A percentile compares a stretch with the other conserved stretches of the same genome.
These are phyloP conservation scores for Sebastiscus tertius DNA, from an alignment of 2,797 vertebrate genomes.

Conservation along the genomic window DNA sequence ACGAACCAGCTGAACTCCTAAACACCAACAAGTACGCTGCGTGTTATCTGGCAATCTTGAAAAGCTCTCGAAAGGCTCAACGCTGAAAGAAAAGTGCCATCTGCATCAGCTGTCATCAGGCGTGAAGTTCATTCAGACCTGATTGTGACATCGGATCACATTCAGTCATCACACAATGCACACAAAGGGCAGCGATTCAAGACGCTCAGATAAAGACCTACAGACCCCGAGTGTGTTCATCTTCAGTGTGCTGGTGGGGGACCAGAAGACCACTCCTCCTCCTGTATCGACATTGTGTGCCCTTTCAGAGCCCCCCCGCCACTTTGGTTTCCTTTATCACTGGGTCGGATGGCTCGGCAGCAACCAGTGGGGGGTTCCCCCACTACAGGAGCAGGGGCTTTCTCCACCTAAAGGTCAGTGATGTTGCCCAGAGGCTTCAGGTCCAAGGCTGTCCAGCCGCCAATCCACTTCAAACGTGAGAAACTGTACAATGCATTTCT, in stretches of 20 bases:
- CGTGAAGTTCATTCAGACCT: constrained; percentile 49
- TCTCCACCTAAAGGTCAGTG: constrained; percentile 80
- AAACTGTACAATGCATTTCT: constrained; percentile 10
- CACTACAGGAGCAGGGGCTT: constrained; percentile 72
- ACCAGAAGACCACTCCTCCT: constrained; percentile 75
- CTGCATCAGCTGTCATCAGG: constrained; percentile 38
- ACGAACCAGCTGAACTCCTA: not conserved
- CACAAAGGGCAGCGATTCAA: constrained; percentile 64
- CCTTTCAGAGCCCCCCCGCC: constrained; percentile 78
- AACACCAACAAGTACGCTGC: not conserved
- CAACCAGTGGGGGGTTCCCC: constrained; percentile 72
- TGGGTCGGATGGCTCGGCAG: constrained; percentile 69
- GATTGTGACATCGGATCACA: constrained; percentile 54
- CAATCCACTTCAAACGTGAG: constrained; percentile 9
- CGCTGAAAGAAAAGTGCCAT: constrained; percentile 36
- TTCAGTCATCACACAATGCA: constrained; percentile 61
- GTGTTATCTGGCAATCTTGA: not conserved
- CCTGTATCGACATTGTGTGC: constrained; percentile 79
- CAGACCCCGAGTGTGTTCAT: constrained; percentile 64
- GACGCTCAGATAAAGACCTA: constrained; percentile 62
- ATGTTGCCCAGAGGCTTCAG: constrained; percentile 63
- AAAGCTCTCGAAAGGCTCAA: constrained; percentile 10
- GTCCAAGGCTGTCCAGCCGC: constrained; percentile 20
- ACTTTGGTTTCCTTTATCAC: constrained; percentile 77
- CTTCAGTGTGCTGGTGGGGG: constrained; percentile 65